Evolutionary conservation across 2,113 vertebrate genomes (phyloP).

Genomic region (Tupaia chinensis): DNA sequence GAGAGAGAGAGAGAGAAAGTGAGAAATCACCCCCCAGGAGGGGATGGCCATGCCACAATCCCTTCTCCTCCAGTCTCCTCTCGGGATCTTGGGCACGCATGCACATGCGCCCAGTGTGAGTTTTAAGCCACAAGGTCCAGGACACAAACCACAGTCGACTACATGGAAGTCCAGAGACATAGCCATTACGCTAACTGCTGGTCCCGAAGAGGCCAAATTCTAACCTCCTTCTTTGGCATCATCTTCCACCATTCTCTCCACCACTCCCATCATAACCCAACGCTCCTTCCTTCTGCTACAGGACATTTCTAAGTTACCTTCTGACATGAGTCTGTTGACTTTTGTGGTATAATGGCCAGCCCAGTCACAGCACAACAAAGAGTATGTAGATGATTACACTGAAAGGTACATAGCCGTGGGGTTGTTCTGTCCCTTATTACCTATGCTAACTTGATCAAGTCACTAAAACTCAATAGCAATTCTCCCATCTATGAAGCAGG

Average conservation of each 20-base stretch:
- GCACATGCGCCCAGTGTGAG: too few species aligned
- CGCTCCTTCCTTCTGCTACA: background rate
- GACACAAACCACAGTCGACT: too few species aligned
- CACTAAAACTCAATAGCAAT: background rate
- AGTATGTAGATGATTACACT: background rate
- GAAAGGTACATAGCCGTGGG: too few species aligned
- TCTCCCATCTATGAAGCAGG: background rate
- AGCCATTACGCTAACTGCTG: too few species aligned
- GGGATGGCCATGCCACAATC: too few species aligned
- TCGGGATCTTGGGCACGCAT: too few species aligned
- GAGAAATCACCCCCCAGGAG: too few species aligned
- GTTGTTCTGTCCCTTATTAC: background rate
- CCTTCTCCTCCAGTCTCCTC: too few species aligned
- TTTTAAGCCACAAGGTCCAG: too few species aligned
- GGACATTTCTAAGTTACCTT: fast-evolving
- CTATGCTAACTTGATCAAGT: background rate
- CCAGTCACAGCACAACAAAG: background rate
- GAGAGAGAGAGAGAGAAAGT: too few species aligned
- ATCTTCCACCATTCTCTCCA: background rate
- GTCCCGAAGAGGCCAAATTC: background rate
- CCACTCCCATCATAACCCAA: background rate
- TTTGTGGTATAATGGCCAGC: background rate
- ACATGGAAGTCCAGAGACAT: too few species aligned
- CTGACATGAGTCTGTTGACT: background rate
- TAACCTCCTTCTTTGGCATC: background rate